These are phyloP conservation scores for Gymnocephalus cernua DNA, from an alignment of 2,113 vertebrate species.

Conservation along the genomic window DNA sequence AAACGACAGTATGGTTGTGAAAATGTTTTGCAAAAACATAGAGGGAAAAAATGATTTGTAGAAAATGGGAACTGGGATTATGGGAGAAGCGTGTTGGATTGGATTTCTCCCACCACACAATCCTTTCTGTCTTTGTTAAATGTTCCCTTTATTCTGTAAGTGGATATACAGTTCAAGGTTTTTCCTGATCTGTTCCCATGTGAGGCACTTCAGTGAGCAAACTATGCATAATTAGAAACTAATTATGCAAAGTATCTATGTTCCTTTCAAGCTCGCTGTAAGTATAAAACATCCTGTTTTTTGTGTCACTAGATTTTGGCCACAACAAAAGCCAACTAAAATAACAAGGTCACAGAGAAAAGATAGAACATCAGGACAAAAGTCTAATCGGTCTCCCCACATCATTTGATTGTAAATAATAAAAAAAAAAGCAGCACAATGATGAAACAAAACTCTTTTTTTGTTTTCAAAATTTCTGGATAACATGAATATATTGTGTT, in stretches of 20 bases:
- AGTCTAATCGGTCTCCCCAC: constrained; percentile 2
- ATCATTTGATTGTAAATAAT: background rate
- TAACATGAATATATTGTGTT: constrained; percentile 4
- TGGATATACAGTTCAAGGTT: constrained; percentile 58
- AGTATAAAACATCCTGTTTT: constrained; percentile 51
- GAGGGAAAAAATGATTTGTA: background rate
- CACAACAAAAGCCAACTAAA: constrained; percentile 30
- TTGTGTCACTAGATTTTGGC: constrained; percentile 46
- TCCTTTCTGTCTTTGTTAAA: constrained; percentile 57
- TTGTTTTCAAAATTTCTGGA: background rate
- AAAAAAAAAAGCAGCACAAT: background rate
- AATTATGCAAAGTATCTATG: constrained; percentile 64
- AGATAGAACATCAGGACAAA: constrained; percentile 11
- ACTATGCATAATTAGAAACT: constrained; percentile 65
- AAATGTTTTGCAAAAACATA: constrained; percentile 9
- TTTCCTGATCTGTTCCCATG: constrained; percentile 41
- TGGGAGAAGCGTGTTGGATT: constrained; percentile 10
- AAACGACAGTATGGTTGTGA: background rate
- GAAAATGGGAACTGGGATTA: constrained; percentile 26
- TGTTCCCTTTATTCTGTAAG: constrained; percentile 41
- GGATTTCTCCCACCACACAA: constrained; percentile 30
- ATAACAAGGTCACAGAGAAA: constrained; percentile 58
- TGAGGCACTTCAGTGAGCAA: constrained; percentile 51
- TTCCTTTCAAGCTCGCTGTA: constrained; percentile 47
- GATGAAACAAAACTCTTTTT: background rate